A percentile compares a stretch with the other conserved stretches of the same genome.
Conservation (phyloP, 1,140 invertebrate species). For the Hormaphis cornu region DNA sequence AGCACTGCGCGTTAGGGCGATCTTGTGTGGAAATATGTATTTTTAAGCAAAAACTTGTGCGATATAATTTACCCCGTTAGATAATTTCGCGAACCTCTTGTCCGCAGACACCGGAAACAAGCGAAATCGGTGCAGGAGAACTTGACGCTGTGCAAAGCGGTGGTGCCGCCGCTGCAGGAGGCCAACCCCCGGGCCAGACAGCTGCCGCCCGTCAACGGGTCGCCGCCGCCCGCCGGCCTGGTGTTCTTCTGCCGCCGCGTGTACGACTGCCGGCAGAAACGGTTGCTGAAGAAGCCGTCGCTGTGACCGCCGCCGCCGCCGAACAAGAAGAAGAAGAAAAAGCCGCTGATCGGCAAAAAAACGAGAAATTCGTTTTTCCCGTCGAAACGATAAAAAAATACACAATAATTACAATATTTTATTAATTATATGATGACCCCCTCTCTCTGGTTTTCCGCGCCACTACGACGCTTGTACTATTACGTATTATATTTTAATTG, state of each 20-base stretch:
- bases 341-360: neutral
- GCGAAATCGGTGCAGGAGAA: slow-evolving; percentile 53
- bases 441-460: neutral
- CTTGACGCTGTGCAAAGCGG: slow-evolving; percentile 47
- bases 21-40: too few species aligned
- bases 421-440: neutral
- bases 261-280: slow-evolving; percentile 84
- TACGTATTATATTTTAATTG: too few species aligned
- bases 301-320: neutral
- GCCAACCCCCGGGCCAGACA: slow-evolving; percentile 46
- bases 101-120: slow-evolving; percentile 57
- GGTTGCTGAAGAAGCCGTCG: slow-evolving; percentile 55
- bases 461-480: too few species aligned
- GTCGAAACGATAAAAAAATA: neutral
- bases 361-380: neutral
- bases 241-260: slow-evolving; percentile 89
- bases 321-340: neutral
- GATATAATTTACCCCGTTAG: too few species aligned
- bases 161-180: slow-evolving; percentile 50
- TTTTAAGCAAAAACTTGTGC: too few species aligned
- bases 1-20: too few species aligned
- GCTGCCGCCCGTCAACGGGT: slow-evolving; percentile 60
- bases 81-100: too few species aligned
- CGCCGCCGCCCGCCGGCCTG: slow-evolving; percentile 69
- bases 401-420: neutral